Conservation (phyloP, 2,888 invertebrate genomes). For the Perithous albicinctus region DNA sequence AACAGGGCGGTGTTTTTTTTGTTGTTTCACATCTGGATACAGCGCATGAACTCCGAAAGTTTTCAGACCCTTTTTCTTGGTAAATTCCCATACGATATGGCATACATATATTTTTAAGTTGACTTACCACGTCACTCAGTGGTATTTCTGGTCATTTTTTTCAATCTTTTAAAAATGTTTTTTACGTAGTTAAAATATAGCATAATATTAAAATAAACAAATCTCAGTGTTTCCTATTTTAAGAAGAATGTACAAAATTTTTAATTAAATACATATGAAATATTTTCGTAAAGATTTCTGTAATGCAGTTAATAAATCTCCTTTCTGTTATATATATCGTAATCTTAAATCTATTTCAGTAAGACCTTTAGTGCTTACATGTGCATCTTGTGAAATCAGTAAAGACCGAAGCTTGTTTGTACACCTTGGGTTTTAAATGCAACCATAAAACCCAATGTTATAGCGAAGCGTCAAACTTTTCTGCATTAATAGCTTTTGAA, state of each 20-base stretch:
- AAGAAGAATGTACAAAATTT: neutral
- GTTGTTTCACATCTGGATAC: constrained; percentile 37
- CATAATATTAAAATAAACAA: no score
- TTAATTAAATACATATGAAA: neutral
- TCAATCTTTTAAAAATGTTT: no score
- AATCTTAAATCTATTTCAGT: constrained; percentile 59
- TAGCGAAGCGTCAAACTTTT: constrained; percentile 11
- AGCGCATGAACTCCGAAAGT: constrained; percentile 18
- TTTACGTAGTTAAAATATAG: no score
- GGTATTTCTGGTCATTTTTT: neutral
- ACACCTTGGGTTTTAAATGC: constrained; percentile 2
- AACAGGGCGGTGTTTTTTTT: constrained; percentile 33
- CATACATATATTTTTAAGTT: neutral
- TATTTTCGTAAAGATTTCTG: constrained; percentile 8
- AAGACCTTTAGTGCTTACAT: constrained; percentile 28
- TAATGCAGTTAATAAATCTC: constrained; percentile 13
- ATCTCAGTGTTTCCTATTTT: no score
- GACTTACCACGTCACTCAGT: no score
- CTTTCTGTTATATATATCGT: neutral
- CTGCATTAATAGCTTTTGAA: constrained; percentile 63
- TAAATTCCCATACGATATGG: constrained; percentile 10
- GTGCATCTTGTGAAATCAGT: constrained; percentile 13
- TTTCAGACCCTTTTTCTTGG: constrained; percentile 3
- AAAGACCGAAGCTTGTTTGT: constrained; percentile 24
- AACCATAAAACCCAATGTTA: constrained; percentile 13